Conservation (phyloP, 2,797 vertebrate genomes). For the Tinamus major region DNA sequence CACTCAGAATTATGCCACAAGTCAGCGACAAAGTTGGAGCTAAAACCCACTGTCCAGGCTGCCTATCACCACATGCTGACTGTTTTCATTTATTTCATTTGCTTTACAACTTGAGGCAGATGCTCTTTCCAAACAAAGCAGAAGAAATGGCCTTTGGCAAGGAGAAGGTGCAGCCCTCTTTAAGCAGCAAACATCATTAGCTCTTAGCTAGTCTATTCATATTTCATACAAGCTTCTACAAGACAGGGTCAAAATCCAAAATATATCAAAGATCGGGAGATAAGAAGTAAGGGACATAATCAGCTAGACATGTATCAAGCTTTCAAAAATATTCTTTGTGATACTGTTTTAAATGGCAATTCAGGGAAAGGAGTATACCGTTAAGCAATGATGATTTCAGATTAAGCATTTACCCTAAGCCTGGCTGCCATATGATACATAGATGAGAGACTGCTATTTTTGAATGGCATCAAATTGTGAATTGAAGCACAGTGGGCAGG, state of each 20-base stretch:
- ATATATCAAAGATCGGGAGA: conserved; percentile 58
- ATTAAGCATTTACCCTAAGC: conserved; percentile 27
- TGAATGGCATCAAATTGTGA: conserved; percentile 58
- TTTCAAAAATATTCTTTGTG: conserved; percentile 55
- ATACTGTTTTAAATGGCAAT: conserved; percentile 29
- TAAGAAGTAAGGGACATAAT: neutral
- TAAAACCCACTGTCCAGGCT: neutral
- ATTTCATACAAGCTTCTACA: neutral
- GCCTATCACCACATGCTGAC: neutral
- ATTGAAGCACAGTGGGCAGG: conserved; percentile 40
- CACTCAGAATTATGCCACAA: neutral
- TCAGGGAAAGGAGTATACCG: conserved; percentile 15
- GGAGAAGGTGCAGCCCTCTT: neutral
- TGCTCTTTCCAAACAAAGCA: neutral
- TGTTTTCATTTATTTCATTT: conserved; percentile 18
- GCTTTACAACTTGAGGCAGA: neutral
- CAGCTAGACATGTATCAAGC: conserved; percentile 4
- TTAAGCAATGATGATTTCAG: neutral
- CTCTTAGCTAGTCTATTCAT: neutral
- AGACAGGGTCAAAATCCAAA: conserved; percentile 52
- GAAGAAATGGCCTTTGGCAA: neutral
- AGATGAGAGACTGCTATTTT: conserved; percentile 42
- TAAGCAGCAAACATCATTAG: conserved; percentile 26
- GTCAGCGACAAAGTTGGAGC: neutral
- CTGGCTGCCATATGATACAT: conserved; percentile 13